These are phyloP conservation scores for Steinernema khuongi DNA, from an alignment of 1,140 invertebrate species.

Conservation along the genomic window DNA sequence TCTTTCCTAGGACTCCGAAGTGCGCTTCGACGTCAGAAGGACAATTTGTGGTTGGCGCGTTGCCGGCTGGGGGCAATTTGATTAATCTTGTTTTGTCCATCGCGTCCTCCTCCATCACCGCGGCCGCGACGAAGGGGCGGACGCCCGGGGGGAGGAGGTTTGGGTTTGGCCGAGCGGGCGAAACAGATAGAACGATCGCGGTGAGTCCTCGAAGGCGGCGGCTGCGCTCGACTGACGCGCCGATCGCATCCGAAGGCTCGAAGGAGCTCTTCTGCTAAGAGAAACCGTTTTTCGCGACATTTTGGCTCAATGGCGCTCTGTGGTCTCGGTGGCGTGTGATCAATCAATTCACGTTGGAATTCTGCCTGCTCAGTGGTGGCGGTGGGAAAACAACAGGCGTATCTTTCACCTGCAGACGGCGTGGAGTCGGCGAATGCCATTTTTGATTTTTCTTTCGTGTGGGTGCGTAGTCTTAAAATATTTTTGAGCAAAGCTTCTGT, in stretches of 20 bases:
- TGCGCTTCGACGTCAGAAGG: neutral
- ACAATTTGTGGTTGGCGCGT: conserved; percentile 12
- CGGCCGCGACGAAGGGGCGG: neutral
- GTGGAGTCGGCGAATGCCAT: neutral
- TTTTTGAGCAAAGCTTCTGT: no score
- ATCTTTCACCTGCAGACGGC: no score
- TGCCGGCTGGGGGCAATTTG: conserved; percentile 12
- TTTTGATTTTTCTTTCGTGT: no score
- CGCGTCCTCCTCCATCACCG: neutral
- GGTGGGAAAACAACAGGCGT: neutral
- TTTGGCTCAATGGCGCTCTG: neutral
- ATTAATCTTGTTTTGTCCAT: conserved; percentile 17
- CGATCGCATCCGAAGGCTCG: no score
- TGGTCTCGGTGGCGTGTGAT: neutral
- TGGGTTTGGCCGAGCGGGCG: no score
- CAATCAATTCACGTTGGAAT: conserved; percentile 14
- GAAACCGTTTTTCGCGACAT: neutral
- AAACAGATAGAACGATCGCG: no score
- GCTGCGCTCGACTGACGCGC: no score
- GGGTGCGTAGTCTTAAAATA: no score
- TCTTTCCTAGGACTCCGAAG: neutral
- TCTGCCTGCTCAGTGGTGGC: neutral
- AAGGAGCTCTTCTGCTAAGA: no score
- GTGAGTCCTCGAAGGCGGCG: no score
- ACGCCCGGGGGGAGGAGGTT: neutral